Evolutionary conservation across 2,797 vertebrate genomes (phyloP), one percentile per base, ranked within the genome.

Genomic region (Cryptoblepharus egeriae): DNA sequence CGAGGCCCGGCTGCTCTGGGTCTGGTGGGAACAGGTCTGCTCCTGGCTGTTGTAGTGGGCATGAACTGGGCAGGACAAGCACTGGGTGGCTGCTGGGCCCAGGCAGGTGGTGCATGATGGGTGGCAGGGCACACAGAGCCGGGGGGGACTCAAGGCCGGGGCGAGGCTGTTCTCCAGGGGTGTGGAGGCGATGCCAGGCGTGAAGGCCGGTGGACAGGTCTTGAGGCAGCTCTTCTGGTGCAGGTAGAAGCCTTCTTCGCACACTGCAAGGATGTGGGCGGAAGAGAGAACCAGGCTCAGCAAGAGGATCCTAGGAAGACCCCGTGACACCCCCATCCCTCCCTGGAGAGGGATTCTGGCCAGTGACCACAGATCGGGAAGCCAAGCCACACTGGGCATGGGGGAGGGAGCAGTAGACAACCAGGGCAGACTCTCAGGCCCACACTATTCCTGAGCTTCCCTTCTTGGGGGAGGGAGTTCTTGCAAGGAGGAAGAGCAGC

Each of bases 1-100:
- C 0, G 98, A 98, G 1, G 98, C 98, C 0, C 98, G 97, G 95
- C 96, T 96, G 93, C 96, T 97, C 93, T 98, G 98, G 68, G 96
- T 97, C 89, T 97, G 97, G 91, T 97, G 97, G 80, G 97, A 93
- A 92, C 98, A 99, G 28, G 95, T 97, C 86, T 94, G 89, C n/a
- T 96, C 95, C 85, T 93, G 37, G 15, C 83, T 88, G 94, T 97
- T 97, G 95, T 97, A 95, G 91, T 96, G 96, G 86, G 96, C 97
- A 85, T 98, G 98, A 1, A 96, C 96, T 0, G 95, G 97, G 92
- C 98, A 99, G 93, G 96, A 97, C 72, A 98, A 95, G 94, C 98
- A 99, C 94, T 96, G 96, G 57, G 80, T 93, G 70, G 96, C 90
- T 69, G 94, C 95, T 0, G 96, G 96, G 77, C 97, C 96, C 10